Evolutionary conservation across 2,888 invertebrate genomes (phyloP), one percentile per base, ranked within the genome.

Genomic region (Caenorhabditis sp.): DNA sequence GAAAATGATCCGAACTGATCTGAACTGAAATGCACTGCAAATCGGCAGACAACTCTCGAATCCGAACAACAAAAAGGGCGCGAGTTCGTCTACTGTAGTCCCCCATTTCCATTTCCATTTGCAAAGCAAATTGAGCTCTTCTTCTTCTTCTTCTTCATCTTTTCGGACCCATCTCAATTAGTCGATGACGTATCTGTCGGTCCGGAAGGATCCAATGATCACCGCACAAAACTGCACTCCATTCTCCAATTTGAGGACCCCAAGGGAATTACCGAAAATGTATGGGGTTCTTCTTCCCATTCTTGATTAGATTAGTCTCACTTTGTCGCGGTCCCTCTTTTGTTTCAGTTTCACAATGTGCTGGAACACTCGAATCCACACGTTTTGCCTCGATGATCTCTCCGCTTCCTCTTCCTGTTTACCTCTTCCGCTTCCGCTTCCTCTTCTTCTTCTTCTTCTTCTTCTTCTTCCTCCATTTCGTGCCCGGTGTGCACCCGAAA

Each of bases 271-370:
- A 8, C 22, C n/a, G n/a, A n/a, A n/a, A n/a, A n/a, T n/a, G n/a
- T n/a, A n/a, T n/a, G n/a, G n/a, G n/a, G n/a, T 45, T 45, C 45
- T 45, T 45, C 11, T 45, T 6, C 9, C 20, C 24, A 6, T 6
- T 9, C 6, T 35, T 35, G 9, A 35, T 35, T 35, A 13, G 35
- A 35, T 35, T 35, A 35, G 11, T 3, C 11, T 35, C 30, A 30
- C 30, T 30, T 9, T 7, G 30, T 7, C 9, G 35, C 30, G 17
- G 15, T 53, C 53, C 4, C 20, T 6, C 17, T 22, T 41, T 27
- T 41, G 35, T 37, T 39, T 56, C 41, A 56, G 43, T 56, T 56
- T 41, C 15, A 26, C 26, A 24, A n/a, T n/a, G n/a, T 15, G n/a
- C 39, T 26, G n/a, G n/a, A n/a, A n/a, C n/a, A n/a, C n/a, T n/a